Conservation (phyloP, 1,140 invertebrate genomes). For the Achatina immaculata region DNA sequence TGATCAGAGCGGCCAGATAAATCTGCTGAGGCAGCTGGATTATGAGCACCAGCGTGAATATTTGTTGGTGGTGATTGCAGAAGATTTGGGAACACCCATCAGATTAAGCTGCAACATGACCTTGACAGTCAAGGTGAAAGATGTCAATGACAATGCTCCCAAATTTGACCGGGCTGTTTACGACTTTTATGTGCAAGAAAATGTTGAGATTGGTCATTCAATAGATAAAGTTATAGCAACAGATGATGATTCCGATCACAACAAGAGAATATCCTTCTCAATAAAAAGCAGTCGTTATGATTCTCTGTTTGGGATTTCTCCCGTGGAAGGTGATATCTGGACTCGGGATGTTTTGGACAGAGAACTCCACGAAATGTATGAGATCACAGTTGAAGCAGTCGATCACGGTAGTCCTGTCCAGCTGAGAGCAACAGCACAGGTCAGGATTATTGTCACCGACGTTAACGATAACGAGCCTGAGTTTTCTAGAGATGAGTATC, state of each 20-base stretch:
- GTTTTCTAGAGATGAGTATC: slow-evolving; percentile 54
- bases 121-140: slow-evolving; percentile 88
- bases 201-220: slow-evolving; percentile 76
- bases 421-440: slow-evolving; percentile 85
- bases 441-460: slow-evolving; percentile 86
- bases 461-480: slow-evolving; percentile 82
- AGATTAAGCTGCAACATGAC: slow-evolving; percentile 85
- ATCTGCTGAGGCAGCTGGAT: slow-evolving; percentile 75
- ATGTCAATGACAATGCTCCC: slow-evolving; percentile 65
- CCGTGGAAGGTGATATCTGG: slow-evolving; percentile 84
- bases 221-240: slow-evolving; percentile 86
- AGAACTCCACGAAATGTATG: slow-evolving; percentile 82
- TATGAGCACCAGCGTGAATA: slow-evolving; percentile 90
- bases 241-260: slow-evolving; percentile 89
- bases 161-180: slow-evolving; percentile 52
- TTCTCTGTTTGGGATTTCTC: slow-evolving; percentile 84
- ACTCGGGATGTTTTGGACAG: slow-evolving; percentile 81
- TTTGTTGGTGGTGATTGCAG: slow-evolving; percentile 83
- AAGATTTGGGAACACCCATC: slow-evolving; percentile 82
- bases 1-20: slow-evolving; percentile 65
- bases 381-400: slow-evolving; percentile 53
- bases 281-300: slow-evolving; percentile 71
- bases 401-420: slow-evolving; percentile 62
- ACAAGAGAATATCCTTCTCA: slow-evolving; percentile 89
- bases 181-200: slow-evolving; percentile 53